These are phyloP conservation scores for Vimba vimba DNA, from an alignment of 2,113 vertebrate species.

Conservation along the genomic window DNA sequence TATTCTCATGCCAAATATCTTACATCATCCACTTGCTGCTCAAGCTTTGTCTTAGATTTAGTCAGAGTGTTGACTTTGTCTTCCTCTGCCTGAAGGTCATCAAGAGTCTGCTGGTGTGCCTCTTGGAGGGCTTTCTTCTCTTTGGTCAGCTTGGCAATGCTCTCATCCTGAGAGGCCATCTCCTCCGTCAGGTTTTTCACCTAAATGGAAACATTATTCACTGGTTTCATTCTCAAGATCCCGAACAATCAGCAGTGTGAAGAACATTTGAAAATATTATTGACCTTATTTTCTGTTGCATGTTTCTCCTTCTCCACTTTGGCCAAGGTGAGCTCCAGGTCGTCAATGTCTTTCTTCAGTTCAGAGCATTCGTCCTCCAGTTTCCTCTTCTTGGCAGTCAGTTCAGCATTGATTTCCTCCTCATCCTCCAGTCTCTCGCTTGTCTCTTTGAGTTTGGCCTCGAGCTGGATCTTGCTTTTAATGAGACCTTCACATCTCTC, in stretches of 20 bases:
- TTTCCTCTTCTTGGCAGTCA: constrained; percentile 26
- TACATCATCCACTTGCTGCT: constrained; percentile 61
- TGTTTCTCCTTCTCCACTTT: constrained; percentile 34
- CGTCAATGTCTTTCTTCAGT: constrained; percentile 33
- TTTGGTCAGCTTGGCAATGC: constrained; percentile 57
- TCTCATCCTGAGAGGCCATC: constrained; percentile 60
- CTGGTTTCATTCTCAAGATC: not conserved
- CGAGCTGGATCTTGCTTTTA: constrained; percentile 82
- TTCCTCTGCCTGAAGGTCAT: constrained; percentile 76
- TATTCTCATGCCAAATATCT: not conserved
- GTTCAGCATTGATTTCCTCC: constrained; percentile 41
- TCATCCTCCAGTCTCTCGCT: constrained; percentile 46
- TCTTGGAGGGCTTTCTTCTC: constrained; percentile 64
- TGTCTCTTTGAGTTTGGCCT: constrained; percentile 48
- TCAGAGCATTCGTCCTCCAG: constrained; percentile 34
- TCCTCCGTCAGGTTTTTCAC: constrained; percentile 61
- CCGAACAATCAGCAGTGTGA: not conserved
- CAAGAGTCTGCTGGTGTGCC: constrained; percentile 63
- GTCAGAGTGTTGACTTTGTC: constrained; percentile 77
- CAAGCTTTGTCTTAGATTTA: constrained; percentile 65
- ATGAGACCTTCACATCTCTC: constrained; percentile 83
- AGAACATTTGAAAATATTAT: not conserved
- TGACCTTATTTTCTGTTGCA: constrained; percentile 45
- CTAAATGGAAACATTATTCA: not conserved
- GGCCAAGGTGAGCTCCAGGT: constrained; percentile 23